phyloP scores from a whole-genome alignment of 2,888 invertebrate genomes.

The Polymixis flavicincta region DNA sequence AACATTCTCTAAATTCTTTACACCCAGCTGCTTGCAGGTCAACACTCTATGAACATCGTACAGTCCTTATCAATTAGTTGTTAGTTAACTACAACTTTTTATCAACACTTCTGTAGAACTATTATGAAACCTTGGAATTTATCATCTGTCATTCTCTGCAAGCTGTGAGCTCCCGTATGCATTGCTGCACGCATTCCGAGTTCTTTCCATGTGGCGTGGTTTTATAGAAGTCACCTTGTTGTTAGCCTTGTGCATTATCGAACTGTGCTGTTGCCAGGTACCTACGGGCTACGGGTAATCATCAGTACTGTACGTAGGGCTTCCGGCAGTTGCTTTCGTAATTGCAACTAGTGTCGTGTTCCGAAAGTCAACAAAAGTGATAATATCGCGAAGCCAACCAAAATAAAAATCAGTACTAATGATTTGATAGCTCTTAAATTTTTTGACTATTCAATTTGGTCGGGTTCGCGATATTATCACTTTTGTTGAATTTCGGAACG shows the following conservation, averaged over 20 bases:
- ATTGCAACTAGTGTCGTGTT: no score
- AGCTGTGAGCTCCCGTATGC: slow-evolving; percentile 35
- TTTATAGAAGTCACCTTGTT: slow-evolving; percentile 20
- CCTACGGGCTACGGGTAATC: background rate
- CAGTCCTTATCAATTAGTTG: slow-evolving; percentile 14
- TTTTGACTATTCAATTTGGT: no score
- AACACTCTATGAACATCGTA: background rate
- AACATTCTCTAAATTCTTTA: background rate
- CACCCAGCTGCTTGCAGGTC: background rate
- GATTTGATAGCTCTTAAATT: no score
- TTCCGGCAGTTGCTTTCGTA: background rate
- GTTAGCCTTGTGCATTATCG: background rate
- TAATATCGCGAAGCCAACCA: no score
- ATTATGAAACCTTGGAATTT: slow-evolving; percentile 36
- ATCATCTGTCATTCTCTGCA: slow-evolving; percentile 49
- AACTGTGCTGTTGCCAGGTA: slow-evolving; percentile 3
- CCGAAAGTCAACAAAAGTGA: no score
- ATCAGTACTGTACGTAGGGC: background rate
- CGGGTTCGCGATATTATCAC: no score
- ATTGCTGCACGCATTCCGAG: slow-evolving; percentile 35
- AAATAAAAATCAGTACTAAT: no score
- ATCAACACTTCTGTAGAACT: slow-evolving; percentile 24
- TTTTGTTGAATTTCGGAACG: no score
- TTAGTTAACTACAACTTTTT: slow-evolving; percentile 35
- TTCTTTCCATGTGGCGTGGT: slow-evolving; percentile 1